Percentiles rank a stretch among this genome's conserved stretches.
Conservation (phyloP, 2,113 vertebrate species). For the Collichthys lucidus region DNA sequence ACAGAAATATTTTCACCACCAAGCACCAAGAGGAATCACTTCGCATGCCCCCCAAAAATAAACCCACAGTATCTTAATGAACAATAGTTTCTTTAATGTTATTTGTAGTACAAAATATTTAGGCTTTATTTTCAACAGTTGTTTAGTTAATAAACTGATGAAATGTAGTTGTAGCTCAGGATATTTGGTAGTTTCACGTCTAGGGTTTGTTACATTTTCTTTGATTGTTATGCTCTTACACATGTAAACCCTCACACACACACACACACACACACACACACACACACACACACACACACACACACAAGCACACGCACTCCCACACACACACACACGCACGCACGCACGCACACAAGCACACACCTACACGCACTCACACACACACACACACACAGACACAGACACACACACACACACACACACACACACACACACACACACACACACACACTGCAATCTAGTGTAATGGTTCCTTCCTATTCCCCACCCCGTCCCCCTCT, state of each 20-base stretch:
- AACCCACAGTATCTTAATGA: background rate
- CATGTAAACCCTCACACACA: constrained; percentile 10
- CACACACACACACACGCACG: constrained; percentile 51
- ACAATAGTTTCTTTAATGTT: constrained; percentile 14
- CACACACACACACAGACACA: constrained; percentile 32
- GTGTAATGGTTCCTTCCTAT: constrained; percentile 64
- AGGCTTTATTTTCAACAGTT: constrained; percentile 7
- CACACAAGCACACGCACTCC: constrained; percentile 44
- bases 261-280: background rate
- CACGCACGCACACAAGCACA: constrained; percentile 55
- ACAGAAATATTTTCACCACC: constrained; percentile 18
- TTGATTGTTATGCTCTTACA: constrained; percentile 51
- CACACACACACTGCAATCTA: constrained; percentile 60
- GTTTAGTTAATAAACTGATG: constrained; percentile 11
- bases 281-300: constrained; percentile 55
- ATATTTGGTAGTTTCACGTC: constrained; percentile 23
- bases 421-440: constrained; percentile 53
- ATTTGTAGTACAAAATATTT: constrained; percentile 13
- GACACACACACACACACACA: constrained; percentile 49
- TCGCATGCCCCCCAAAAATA: constrained; percentile 25
- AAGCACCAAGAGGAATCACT: constrained; percentile 6
- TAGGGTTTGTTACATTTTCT: constrained; percentile 29
- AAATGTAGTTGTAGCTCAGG: constrained; percentile 31
- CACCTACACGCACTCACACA: background rate
- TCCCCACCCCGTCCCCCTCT: constrained; percentile 48